These are phyloP conservation scores for Paedocypris micromegethes DNA, from an alignment of 2,797 vertebrate genomes.

Conservation along the genomic window DNA sequence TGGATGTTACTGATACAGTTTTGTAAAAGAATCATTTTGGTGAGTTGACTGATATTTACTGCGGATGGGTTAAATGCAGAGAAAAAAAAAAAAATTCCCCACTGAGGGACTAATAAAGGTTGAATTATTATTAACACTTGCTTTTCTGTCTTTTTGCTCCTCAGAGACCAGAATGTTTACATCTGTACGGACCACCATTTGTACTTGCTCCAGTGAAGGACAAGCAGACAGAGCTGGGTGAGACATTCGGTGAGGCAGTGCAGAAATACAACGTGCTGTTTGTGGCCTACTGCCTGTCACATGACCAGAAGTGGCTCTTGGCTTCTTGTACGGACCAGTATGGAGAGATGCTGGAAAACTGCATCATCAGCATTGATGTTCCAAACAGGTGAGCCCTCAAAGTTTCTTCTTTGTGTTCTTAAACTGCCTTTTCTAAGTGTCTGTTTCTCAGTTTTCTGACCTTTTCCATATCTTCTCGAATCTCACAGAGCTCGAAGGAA, in stretches of 20 bases:
- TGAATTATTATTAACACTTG: background rate
- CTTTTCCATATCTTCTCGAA: too few species aligned
- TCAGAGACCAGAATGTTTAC: conserved; percentile 79
- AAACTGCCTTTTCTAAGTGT: background rate
- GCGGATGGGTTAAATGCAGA: too few species aligned
- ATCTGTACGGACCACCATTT: conserved; percentile 93
- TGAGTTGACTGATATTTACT: too few species aligned
- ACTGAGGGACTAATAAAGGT: background rate
- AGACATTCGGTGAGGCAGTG: conserved; percentile 93
- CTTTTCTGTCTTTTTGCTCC: conserved; percentile 55
- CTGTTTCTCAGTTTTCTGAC: too few species aligned
- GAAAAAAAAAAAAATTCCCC: too few species aligned
- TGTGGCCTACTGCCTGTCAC: conserved; percentile 95
- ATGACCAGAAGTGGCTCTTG: conserved; percentile 96
- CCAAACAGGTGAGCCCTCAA: conserved; percentile 83
- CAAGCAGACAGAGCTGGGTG: conserved; percentile 94
- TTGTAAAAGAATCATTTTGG: background rate
- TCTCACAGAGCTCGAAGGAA: conserved; percentile 85
- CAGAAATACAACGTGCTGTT: conserved; percentile 98
- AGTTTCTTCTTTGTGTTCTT: background rate
- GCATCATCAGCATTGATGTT: conserved; percentile 94
- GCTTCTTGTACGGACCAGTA: conserved; percentile 95
- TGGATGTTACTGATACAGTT: too few species aligned
- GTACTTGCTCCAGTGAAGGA: conserved; percentile 95
- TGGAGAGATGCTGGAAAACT: conserved; percentile 94